Evolutionary conservation across 2,113 vertebrate genomes (phyloP), one percentile per base, ranked within the genome.

Genomic region (Patagioenas fasciata): DNA sequence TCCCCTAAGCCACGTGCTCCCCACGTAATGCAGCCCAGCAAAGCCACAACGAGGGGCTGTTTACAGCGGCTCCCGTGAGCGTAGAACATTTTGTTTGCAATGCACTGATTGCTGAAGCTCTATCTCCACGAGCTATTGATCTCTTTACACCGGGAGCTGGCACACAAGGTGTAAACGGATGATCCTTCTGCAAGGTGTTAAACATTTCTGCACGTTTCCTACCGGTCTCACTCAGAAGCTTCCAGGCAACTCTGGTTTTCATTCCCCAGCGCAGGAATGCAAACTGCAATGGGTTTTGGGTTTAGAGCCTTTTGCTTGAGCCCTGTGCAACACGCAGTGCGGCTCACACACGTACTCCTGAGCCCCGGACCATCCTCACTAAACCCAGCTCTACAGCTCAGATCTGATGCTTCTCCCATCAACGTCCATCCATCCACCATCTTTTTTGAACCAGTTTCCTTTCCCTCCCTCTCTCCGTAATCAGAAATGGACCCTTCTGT

Each of bases 21-120:
- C 54, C 31, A 10, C 12, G 1, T 1, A 12, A 15, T 4, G 21
- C 60, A 34, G 6, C 34, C 1, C 1, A 13, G 66, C 42, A 4
- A 31, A 67, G 78, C 36, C 72, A 5, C 2, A 0, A 6, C 44
- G 62, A 61, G 61, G 58, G 54, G 51, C 70, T 62, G 36, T 12
- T 72, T 11, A 28, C 64, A 53, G 65, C 50, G 28, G 29, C 53
- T 70, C 81, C 66, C 36, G 4, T 31, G 25, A 21, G 4, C 15
- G 0, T 18, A 6, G 14, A 66, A 31, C 31, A 7, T 15, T 31
- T 15, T 11, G 34, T 42, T 38, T 51, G 79, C 34, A 17, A 21
- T 1, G 70, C 64, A 5, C 36, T 3, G 13, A 18, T 6, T 34
- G 67, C 83, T 14, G 73, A 21, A 10, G 29, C 85, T 74, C 34